phyloP scores from a whole-genome alignment of 2,888 invertebrate genomes.

The Adela reaumurella region DNA sequence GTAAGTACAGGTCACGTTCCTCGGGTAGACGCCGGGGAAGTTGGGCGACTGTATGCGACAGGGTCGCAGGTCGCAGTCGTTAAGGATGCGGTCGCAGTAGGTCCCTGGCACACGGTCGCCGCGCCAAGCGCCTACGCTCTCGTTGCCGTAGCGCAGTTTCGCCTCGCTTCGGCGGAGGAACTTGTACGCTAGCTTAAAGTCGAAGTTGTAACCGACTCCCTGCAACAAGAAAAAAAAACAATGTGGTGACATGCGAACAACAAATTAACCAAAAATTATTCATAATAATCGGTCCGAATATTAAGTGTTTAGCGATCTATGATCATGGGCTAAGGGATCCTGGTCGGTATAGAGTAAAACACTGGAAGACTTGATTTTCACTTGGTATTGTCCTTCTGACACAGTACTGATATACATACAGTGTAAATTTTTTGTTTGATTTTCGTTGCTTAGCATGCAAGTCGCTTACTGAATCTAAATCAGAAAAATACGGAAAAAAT shows the following conservation, averaged over 20 bases:
- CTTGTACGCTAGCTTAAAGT: conserved; percentile 82
- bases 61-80: conserved; percentile 66
- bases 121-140: conserved; percentile 67
- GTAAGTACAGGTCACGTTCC: conserved; percentile 82
- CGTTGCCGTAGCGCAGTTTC: conserved; percentile 72
- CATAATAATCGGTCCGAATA: not conserved
- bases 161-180: conserved; percentile 75
- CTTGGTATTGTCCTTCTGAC: no score
- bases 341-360: no score
- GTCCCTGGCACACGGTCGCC: conserved; percentile 72
- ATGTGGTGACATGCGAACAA: no score
- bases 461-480: no score
- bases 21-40: conserved; percentile 85
- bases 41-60: conserved; percentile 85
- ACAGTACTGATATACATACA: no score
- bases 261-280: no score
- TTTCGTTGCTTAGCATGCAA: no score
- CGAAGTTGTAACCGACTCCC: conserved; percentile 76
- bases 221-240: conserved; percentile 31
- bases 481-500: no score
- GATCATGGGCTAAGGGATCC: no score
- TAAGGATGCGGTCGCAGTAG: conserved; percentile 77
- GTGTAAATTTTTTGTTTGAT: no score
- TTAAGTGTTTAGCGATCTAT: conserved; percentile 1
- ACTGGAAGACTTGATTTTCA: no score